Evolutionary conservation across 1,140 invertebrate species (phyloP).

Genomic region (Bradynema listronoti): DNA sequence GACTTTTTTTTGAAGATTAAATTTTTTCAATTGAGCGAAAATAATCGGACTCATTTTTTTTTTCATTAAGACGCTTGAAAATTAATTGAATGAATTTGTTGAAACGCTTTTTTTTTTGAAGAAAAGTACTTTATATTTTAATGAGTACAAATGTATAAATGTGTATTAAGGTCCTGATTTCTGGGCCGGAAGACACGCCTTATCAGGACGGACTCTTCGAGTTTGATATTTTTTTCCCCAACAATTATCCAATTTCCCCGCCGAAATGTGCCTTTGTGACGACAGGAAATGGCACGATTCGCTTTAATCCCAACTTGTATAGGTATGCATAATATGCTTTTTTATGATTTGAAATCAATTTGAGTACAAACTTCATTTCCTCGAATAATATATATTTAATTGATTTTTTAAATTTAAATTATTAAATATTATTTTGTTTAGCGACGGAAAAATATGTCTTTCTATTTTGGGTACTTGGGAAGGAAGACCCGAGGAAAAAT

Average conservation of each 20-base stretch:
- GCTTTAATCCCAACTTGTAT: conserved; percentile 67
- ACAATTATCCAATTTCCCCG: conserved; percentile 62
- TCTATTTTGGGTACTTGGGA: conserved; percentile 80
- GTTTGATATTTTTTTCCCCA: conserved; percentile 62
- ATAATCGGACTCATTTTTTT: no score
- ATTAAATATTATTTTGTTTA: conserved; percentile 63
- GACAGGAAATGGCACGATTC: conserved; percentile 64
- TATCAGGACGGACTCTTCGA: conserved; percentile 66
- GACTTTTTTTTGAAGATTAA: no score
- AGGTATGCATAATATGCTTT: no score
- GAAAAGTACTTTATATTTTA: no score
- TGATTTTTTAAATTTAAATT: conserved; percentile 59
- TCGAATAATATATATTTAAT: conserved; percentile 59
- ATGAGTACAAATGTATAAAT: no score
- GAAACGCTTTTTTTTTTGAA: no score
- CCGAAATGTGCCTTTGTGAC: conserved; percentile 66
- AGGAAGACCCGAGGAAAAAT: conserved; percentile 93
- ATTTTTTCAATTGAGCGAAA: no score
- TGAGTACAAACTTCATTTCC: no score
- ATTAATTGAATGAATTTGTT: no score
- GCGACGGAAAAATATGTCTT: conserved; percentile 66
- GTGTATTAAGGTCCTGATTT: conserved; percentile 66
- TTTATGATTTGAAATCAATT: no score
- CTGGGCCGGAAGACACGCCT: conserved; percentile 66
- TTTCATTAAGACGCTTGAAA: no score